Evolutionary conservation across 2,113 vertebrate genomes (phyloP).

Genomic region (Prietella phreatophila): DNA sequence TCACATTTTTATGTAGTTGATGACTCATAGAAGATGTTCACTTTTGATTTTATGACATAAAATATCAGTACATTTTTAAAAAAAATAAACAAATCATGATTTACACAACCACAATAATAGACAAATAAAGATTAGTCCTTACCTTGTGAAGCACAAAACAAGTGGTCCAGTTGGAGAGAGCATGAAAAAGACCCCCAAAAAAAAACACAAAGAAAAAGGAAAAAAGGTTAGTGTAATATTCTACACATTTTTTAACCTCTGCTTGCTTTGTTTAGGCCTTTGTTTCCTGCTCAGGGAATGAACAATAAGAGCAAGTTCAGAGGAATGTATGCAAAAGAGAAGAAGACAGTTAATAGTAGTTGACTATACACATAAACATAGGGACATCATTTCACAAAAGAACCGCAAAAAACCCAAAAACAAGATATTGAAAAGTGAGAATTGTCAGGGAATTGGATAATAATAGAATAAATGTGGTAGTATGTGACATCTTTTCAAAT

Average conservation of each 20-base stretch:
- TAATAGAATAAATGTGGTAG: neutral
- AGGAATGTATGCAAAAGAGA: neutral
- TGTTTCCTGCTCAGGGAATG: neutral
- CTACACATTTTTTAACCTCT: neutral
- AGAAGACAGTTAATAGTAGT: neutral
- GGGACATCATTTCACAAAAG: neutral
- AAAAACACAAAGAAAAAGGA: neutral
- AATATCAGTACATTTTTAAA: neutral
- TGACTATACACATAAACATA: neutral
- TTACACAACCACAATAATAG: neutral
- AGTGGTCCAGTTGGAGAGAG: slow-evolving; percentile 4
- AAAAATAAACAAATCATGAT: neutral
- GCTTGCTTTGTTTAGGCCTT: neutral
- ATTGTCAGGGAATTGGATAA: neutral
- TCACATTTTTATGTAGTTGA: neutral
- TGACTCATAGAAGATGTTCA: neutral
- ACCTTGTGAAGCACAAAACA: slow-evolving; percentile 32
- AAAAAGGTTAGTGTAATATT: neutral
- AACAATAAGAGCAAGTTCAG: neutral
- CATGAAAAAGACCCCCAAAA: slow-evolving; percentile 33
- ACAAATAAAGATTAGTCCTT: slow-evolving; percentile 24
- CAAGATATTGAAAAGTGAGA: neutral
- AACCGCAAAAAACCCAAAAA: no score
- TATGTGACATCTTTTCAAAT: neutral
- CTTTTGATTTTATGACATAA: neutral